Base-by-base conservation (phyloP, 2,797 vertebrate species). In the Erpetoichthys calabaricus region DNA sequence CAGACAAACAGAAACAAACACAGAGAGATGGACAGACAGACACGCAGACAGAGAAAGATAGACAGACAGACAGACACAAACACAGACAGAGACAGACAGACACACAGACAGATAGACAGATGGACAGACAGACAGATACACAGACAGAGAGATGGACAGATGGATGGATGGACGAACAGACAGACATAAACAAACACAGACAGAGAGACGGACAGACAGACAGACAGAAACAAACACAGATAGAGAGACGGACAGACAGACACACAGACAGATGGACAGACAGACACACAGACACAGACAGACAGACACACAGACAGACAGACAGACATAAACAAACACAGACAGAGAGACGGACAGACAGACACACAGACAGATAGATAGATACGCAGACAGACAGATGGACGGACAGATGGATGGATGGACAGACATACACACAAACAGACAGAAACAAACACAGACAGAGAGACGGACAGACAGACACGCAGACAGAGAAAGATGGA, bases 241-340 rank as follows among this genome's bases (percentile, higher is more conserved):
- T n/a, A n/a, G n/a, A 46, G 6, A 47, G 46, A 46, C 46, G 3
- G 46, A 6, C 6, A 9, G 3, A 5, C 46, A 5, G 63, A 57
- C 60, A 51, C 58, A 60, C 60, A 45, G 7, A 45, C 4, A 41
- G 47, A 44, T 8, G 51, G 9, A 45, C 44, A n/a, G 45, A 53
- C 7, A 9, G 4, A 44, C 3, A 45, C 43, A 45, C 4, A 5
- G 43, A 45, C 4, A 5, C 3, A 8, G 8, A 4, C 8, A 6
- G 41, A 53, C 6, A 44, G 41, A 8, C 7, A 42, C 42, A 7
- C n/a, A 3, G 44, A n/a, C 42, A 4, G 8, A n/a, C 5, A n/a
- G 8, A 45, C 43, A 3, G 3, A 42, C 5, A 6, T 7, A 8
- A 41, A 44, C 44, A 10, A 3, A 8, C 3, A 4, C 9, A 10